phyloP scores from a whole-genome alignment of 2,113 vertebrate species.

The Sigmodon hispidus region DNA sequence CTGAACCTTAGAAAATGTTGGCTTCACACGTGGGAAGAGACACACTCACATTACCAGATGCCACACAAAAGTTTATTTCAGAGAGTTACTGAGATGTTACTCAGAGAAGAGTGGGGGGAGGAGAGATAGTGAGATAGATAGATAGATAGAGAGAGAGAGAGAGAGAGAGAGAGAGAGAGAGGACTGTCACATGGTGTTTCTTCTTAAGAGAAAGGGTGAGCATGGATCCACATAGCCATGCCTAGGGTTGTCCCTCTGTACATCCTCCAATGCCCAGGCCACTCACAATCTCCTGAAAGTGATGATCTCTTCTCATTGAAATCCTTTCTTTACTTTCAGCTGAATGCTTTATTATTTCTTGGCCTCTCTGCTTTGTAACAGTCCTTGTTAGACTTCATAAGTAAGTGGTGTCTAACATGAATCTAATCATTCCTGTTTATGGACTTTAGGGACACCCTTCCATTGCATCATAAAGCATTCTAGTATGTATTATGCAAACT shows the following conservation, averaged over 20 bases:
- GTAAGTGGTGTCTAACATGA: background rate
- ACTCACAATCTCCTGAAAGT: background rate
- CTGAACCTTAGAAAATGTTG: background rate
- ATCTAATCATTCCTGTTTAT: background rate
- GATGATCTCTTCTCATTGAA: background rate
- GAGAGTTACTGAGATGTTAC: no score
- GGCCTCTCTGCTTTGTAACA: background rate
- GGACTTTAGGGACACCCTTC: background rate
- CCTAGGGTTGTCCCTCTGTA: no score
- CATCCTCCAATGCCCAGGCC: background rate
- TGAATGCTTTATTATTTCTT: background rate
- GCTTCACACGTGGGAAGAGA: no score
- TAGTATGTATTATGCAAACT: rapidly evolving
- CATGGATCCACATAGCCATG: no score
- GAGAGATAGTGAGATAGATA: no score
- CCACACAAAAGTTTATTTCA: no score
- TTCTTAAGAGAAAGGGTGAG: no score
- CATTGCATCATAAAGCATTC: background rate
- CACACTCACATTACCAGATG: no score
- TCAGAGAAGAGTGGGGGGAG: no score
- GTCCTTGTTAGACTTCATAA: background rate
- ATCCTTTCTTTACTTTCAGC: background rate
- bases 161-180: no score
- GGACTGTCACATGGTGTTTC: no score
- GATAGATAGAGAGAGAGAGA: no score